Evolutionary conservation across 1,140 invertebrate species (phyloP).

Genomic region (Armadillidium nasatum): DNA sequence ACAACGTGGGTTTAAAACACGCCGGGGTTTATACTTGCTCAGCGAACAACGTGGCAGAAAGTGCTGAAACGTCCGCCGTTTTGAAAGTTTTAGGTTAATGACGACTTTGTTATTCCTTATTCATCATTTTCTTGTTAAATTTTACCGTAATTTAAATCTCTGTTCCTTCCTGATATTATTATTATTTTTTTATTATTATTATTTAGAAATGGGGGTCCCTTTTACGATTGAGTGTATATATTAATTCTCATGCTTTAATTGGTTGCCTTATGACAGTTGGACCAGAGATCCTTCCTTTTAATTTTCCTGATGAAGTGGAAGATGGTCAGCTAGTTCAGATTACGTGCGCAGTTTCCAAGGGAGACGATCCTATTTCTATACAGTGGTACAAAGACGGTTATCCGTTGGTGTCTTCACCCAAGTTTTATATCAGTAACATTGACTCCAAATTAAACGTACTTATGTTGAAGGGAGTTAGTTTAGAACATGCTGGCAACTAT

Average conservation of each 20-base stretch:
- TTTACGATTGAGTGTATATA: too few relatives aligned
- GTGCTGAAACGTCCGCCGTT: slow-evolving; percentile 45
- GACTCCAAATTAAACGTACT: slow-evolving; percentile 37
- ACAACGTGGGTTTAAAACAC: slow-evolving; percentile 42
- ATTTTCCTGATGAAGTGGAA: slow-evolving; percentile 32
- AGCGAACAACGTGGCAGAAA: slow-evolving; percentile 47
- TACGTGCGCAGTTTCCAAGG: slow-evolving; percentile 34
- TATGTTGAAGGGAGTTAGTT: slow-evolving; percentile 31
- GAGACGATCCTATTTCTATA: slow-evolving; percentile 53
- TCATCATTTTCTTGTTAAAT: neutral
- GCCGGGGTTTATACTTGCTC: slow-evolving; percentile 48
- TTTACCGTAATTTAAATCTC: too few relatives aligned
- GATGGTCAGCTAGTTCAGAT: slow-evolving; percentile 35
- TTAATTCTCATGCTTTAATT: neutral
- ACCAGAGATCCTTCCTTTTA: slow-evolving; percentile 37
- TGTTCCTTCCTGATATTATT: too few relatives aligned
- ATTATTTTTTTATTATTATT: too few relatives aligned
- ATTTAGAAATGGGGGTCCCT: too few relatives aligned
- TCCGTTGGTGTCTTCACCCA: slow-evolving; percentile 27
- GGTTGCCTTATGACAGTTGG: slow-evolving; percentile 25
- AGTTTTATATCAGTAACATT: slow-evolving; percentile 38
- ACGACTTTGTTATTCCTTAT: neutral
- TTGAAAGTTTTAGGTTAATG: slow-evolving; percentile 46
- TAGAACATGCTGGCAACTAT: slow-evolving; percentile 64
- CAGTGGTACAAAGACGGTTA: slow-evolving; percentile 55